Conservation (phyloP, 1,140 invertebrate species). For the Xylocopa sonorina region DNA sequence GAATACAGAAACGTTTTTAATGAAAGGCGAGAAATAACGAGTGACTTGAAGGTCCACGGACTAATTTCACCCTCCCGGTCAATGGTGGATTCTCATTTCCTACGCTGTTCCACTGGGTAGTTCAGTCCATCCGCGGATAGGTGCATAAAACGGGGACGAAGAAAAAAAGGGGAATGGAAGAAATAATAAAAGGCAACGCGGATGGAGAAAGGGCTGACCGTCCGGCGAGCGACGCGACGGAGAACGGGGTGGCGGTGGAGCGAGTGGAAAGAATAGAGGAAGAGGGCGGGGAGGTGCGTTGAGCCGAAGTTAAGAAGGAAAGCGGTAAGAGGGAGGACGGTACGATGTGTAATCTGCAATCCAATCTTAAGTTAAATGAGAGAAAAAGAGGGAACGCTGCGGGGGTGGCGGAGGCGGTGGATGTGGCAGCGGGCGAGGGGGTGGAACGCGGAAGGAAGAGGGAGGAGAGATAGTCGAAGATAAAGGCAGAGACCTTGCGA, state of each 20-base stretch:
- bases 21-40: slow-evolving; percentile 23
- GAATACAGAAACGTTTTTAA: not conserved
- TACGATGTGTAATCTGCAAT: slow-evolving; percentile 68
- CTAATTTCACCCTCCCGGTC: slow-evolving; percentile 47
- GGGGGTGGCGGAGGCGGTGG: slow-evolving; percentile 28
- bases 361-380: slow-evolving; percentile 72
- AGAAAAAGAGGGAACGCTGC: slow-evolving; percentile 42
- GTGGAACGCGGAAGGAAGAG: not conserved
- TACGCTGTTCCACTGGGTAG: slow-evolving; percentile 52
- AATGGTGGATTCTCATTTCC: slow-evolving; percentile 59
- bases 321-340: slow-evolving; percentile 51
- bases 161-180: no score
- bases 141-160: slow-evolving; percentile 55
- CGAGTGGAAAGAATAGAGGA: not conserved
- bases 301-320: slow-evolving; percentile 58
- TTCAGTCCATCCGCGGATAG: slow-evolving; percentile 36
- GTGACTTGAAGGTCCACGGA: slow-evolving; percentile 39
- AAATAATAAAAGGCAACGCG: slow-evolving; percentile 41
- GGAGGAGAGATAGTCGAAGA: slow-evolving; percentile 42
- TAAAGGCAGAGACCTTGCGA: slow-evolving; percentile 44
- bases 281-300: slow-evolving; percentile 2
- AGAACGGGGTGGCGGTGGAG: not conserved
- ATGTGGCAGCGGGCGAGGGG: slow-evolving; percentile 13
- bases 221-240: not conserved
- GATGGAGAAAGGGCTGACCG: slow-evolving; percentile 18